Conservation (phyloP, 2,888 invertebrate species). For the Polydrusus pterygomalis region DNA sequence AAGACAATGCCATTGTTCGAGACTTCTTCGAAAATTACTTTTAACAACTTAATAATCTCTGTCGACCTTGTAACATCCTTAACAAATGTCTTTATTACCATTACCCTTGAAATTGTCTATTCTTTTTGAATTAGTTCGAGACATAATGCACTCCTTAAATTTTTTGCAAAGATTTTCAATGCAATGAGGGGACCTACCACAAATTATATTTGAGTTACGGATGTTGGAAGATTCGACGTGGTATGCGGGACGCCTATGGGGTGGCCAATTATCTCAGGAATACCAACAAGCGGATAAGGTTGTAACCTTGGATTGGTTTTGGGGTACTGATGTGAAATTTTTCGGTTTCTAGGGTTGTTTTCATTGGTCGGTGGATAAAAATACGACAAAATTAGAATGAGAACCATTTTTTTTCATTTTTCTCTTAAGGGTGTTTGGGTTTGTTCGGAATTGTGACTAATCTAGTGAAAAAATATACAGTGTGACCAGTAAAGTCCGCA, state of each 20-base stretch:
- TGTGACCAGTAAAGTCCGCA: no score
- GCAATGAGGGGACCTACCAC: constrained; percentile 9
- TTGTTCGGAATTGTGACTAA: no score
- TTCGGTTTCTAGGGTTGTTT: not conserved
- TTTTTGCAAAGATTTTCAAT: constrained; percentile 14
- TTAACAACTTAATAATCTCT: constrained; percentile 35
- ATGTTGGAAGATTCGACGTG: constrained; percentile 2
- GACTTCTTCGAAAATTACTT: constrained; percentile 24
- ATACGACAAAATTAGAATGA: no score
- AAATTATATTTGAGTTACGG: constrained; percentile 9
- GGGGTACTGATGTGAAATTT: not conserved
- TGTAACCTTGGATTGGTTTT: constrained; percentile 20
- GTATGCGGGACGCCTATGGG: constrained; percentile 2
- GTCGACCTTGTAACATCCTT: constrained; percentile 26
- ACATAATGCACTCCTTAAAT: not conserved
- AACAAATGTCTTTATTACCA: constrained; percentile 37
- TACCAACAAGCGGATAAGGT: not conserved
- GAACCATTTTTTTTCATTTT: no score
- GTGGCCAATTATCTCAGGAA: constrained; percentile 15
- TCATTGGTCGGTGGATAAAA: no score
- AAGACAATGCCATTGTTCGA: not conserved
- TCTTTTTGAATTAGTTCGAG: not conserved
- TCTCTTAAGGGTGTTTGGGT: not conserved
- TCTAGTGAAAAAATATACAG: no score
- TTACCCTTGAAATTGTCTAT: constrained; percentile 11